These are phyloP conservation scores for Meandrusa payeni DNA, from an alignment of 2,888 invertebrate genomes.

Conservation along the genomic window DNA sequence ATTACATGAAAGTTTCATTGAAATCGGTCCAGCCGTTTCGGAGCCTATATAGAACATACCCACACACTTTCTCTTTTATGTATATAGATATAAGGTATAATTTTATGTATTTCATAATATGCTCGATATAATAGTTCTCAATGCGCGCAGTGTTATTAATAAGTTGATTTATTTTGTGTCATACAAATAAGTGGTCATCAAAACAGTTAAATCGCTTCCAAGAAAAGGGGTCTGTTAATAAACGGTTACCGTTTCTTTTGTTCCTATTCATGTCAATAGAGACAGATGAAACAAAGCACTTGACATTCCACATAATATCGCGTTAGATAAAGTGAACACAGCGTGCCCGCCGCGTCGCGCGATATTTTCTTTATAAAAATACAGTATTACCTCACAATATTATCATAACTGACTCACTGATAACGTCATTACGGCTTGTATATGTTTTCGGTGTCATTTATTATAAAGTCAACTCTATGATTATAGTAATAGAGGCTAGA, in stretches of 20 bases:
- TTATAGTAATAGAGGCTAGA: background rate
- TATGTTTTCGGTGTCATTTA: background rate
- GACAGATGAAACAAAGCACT: conserved; percentile 10
- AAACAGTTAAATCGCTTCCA: conserved; percentile 2
- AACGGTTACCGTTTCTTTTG: background rate
- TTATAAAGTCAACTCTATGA: conserved; percentile 6
- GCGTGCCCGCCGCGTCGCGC: background rate
- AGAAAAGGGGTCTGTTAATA: conserved; percentile 3
- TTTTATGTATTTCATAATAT: too few relatives aligned
- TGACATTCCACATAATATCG: conserved; percentile 4
- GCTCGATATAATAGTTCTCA: too few relatives aligned
- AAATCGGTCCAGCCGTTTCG: too few relatives aligned
- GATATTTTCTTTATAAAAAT: conserved; percentile 19
- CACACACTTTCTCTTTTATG: too few relatives aligned
- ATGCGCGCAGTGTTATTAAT: too few relatives aligned
- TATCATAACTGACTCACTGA: conserved; percentile 40
- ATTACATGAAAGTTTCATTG: too few relatives aligned
- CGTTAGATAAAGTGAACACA: conserved; percentile 8
- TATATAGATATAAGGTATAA: too few relatives aligned
- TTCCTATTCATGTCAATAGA: background rate
- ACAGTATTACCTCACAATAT: conserved; percentile 21
- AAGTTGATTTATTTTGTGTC: background rate
- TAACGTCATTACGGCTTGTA: conserved; percentile 37
- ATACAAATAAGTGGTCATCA: conserved; percentile 20
- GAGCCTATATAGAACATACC: too few relatives aligned